A percentile compares a stretch with the other conserved stretches of the same genome.
phyloP scores from a whole-genome alignment of 1,140 invertebrate species.

The Teleopsis dalmanni region DNA sequence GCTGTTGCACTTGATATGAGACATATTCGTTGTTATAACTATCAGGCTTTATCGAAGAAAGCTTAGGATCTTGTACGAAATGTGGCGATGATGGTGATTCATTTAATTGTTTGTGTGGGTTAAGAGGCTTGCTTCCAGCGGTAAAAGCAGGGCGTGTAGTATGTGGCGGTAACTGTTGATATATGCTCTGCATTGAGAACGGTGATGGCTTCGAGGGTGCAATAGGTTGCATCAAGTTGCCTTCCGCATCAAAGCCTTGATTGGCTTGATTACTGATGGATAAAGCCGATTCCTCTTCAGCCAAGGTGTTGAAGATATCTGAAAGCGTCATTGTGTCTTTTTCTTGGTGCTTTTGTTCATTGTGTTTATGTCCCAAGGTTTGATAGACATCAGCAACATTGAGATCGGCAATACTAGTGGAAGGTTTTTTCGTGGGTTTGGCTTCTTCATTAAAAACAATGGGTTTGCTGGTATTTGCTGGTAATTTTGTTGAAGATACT shows the following conservation, averaged over 20 bases:
- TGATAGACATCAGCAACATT: conserved; percentile 39
- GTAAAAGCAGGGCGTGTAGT: conserved; percentile 2
- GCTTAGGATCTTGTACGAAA: conserved; percentile 18
- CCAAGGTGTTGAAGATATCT: conserved; percentile 40
- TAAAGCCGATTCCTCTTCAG: conserved; percentile 35
- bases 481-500: conserved; percentile 28
- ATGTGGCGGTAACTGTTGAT: background rate
- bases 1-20: conserved; percentile 38
- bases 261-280: conserved; percentile 28
- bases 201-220: conserved; percentile 35
- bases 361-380: conserved; percentile 33
- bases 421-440: conserved; percentile 7
- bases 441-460: conserved; percentile 25
- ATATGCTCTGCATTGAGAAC: conserved; percentile 37
- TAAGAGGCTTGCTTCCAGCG: background rate
- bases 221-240: conserved; percentile 36
- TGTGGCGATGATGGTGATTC: conserved; percentile 1
- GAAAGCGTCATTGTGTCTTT: conserved; percentile 28
- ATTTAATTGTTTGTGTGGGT: background rate
- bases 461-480: conserved; percentile 22
- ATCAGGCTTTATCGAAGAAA: conserved; percentile 26
- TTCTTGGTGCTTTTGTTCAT: conserved; percentile 15
- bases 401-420: conserved; percentile 23
- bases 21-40: conserved; percentile 38
- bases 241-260: conserved; percentile 36